These are phyloP conservation scores for Cuculus canorus DNA, from an alignment of 2,797 vertebrate species.

Conservation along the genomic window DNA sequence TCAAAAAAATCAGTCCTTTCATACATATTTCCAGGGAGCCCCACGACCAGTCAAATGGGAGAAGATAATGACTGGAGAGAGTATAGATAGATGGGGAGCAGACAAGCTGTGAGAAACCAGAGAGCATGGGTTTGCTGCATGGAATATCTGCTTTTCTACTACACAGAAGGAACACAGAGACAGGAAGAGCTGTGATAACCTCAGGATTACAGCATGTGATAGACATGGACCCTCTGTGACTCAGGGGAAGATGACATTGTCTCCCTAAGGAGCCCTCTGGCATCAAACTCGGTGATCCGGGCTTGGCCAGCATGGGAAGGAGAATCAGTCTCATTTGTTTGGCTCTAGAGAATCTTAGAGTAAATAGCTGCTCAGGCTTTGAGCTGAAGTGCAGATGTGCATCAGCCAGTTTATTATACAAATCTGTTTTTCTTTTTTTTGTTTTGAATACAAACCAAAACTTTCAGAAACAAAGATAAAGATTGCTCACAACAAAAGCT, in stretches of 20 bases:
- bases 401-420: slow-evolving; percentile 13
- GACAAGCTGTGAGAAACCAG: background rate
- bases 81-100: background rate
- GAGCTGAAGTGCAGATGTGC: background rate
- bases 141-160: background rate
- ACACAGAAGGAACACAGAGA: background rate
- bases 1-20: background rate
- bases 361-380: slow-evolving; percentile 2
- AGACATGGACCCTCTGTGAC: background rate
- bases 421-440: slow-evolving; percentile 1
- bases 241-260: background rate
- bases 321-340: slow-evolving; percentile 18
- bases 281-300: background rate
- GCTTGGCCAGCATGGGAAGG: background rate
- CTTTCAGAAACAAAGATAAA: background rate
- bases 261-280: background rate
- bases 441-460: background rate
- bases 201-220: background rate
- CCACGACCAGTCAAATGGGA: background rate
- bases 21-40: background rate
- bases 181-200: background rate
- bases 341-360: background rate
- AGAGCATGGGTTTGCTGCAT: background rate
- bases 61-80: background rate
- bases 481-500: background rate